Conservation (phyloP, 2,888 invertebrate species). For the Siphlonurus alternatus region DNA sequence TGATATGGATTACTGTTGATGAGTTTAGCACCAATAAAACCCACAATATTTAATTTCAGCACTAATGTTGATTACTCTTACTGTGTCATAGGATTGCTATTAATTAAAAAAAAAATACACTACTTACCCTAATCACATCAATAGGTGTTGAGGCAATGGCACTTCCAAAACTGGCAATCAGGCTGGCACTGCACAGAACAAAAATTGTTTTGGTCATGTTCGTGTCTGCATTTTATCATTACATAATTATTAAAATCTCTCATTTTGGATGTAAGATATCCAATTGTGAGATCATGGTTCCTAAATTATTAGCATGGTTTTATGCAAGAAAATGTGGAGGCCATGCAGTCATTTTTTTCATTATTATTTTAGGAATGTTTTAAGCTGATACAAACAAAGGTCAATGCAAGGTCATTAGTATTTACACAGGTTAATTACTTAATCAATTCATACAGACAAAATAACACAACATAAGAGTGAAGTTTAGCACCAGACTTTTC, state of each 20-base stretch:
- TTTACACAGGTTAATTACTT: neutral
- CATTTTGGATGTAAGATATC: too few species aligned
- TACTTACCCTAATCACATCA: constrained; percentile 74
- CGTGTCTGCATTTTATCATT: too few species aligned
- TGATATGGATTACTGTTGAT: neutral
- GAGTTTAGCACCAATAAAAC: neutral
- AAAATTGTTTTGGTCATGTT: too few species aligned
- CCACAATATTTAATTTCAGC: neutral
- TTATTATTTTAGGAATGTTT: too few species aligned
- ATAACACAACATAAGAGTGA: neutral
- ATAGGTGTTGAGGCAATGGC: constrained; percentile 88
- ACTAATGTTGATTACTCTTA: constrained; percentile 6
- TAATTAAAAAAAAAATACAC: too few species aligned
- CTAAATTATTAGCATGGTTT: too few species aligned
- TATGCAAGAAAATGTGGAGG: neutral
- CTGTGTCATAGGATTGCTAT: too few species aligned
- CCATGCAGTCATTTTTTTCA: neutral
- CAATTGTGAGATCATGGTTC: too few species aligned
- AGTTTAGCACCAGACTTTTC: neutral
- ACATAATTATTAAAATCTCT: too few species aligned
- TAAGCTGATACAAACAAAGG: too few species aligned
- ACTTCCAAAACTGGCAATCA: constrained; percentile 80
- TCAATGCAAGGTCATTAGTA: too few species aligned
- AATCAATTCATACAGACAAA: neutral
- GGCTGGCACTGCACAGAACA: constrained; percentile 72